Evolutionary conservation across 2,113 vertebrate genomes (phyloP), one percentile per base, ranked within the genome.

Genomic region (Zeus faber): DNA sequence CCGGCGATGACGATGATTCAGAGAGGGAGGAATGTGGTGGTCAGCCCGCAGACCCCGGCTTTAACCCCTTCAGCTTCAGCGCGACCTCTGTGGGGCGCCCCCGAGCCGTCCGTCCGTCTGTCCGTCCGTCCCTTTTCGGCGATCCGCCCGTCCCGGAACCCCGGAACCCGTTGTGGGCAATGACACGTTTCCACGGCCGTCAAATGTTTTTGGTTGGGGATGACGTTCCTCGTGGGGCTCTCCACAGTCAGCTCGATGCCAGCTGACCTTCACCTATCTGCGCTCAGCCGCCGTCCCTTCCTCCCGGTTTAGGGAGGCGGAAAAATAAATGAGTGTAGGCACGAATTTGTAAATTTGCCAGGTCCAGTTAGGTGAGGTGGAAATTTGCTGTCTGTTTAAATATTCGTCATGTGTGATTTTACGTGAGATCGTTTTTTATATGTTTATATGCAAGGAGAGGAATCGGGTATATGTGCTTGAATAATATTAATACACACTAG

Each of bases 31-130:
- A 69, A 77, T 76, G 62, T 70, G 51, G 52, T 49, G 67, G 74
- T 78, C 77, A 69, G 1, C 22, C 55, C 37, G 40, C 55, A 78
- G 49, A 65, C 72, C 58, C 64, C 67, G 73, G 65, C 62, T 67
- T 72, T 73, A 70, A 70, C 65, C 51, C 60, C n/a, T n/a, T 31
- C 62, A 9, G 33, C 58, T 41, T 47, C 63, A 51, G 66, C 57
- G 46, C 17, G 44, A 49, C 58, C 56, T 60, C 56, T 60, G 43
- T 39, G 20, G 59, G 68, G 70, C 54, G n/a, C n/a, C 46, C 41
- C 27, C 49, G 54, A 78, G 61, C 53, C 70, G 63, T 74, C 62
- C 64, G 13, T 67, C 18, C 31, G 7, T 4, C 39, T 20, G 20
- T 53, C 13, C 18, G 59, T 54, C 44, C 27, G 17, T 51, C 17